A percentile compares a stretch with the other conserved stretches of the same genome.
phyloP scores from a whole-genome alignment of 2,888 invertebrate species.

The Colostygia pectinataria region DNA sequence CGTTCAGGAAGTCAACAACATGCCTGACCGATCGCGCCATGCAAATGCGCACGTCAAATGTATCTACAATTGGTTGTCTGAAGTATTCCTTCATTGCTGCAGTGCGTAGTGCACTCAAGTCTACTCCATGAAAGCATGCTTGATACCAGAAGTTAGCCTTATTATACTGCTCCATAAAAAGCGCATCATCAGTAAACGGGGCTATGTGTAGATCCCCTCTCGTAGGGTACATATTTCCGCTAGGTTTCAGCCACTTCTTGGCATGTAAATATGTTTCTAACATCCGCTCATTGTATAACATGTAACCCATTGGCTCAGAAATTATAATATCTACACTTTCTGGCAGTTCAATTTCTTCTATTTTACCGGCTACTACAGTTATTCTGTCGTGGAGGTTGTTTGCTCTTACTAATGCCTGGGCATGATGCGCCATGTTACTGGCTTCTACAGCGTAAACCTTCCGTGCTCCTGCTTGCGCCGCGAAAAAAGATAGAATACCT shows the following conservation, averaged over 20 bases:
- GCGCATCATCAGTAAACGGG: slow-evolving; percentile 98
- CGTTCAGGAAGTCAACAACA: slow-evolving; percentile 95
- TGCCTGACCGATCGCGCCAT: slow-evolving; percentile 97
- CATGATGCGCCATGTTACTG: slow-evolving; percentile 98
- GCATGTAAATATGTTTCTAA: slow-evolving; percentile 99
- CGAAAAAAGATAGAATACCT: slow-evolving; percentile 99
- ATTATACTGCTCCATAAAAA: slow-evolving; percentile 98
- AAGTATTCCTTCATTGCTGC: slow-evolving; percentile 99
- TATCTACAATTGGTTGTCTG: slow-evolving; percentile 98
- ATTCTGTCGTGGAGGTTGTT: slow-evolving; percentile 95
- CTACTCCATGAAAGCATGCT: slow-evolving; percentile 98
- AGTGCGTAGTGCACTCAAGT: slow-evolving; percentile 94
- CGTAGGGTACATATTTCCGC: slow-evolving; percentile 98
- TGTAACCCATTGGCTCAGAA: slow-evolving; percentile 99
- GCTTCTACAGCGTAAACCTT: slow-evolving; percentile 99
- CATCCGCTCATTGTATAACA: slow-evolving; percentile 99
- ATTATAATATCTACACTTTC: slow-evolving; percentile 98
- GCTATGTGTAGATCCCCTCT: slow-evolving; percentile 98
- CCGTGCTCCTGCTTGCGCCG: slow-evolving; percentile 97
- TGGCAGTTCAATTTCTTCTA: slow-evolving; percentile 98
- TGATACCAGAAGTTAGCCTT: slow-evolving; percentile 99
- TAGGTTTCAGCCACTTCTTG: slow-evolving; percentile 97
- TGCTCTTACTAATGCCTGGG: slow-evolving; percentile 93
- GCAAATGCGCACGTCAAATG: slow-evolving; percentile 98
- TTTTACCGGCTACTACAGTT: slow-evolving; percentile 97